Base-by-base conservation (phyloP, 1,140 invertebrate genomes). In the Drosophila equinoxialis region DNA sequence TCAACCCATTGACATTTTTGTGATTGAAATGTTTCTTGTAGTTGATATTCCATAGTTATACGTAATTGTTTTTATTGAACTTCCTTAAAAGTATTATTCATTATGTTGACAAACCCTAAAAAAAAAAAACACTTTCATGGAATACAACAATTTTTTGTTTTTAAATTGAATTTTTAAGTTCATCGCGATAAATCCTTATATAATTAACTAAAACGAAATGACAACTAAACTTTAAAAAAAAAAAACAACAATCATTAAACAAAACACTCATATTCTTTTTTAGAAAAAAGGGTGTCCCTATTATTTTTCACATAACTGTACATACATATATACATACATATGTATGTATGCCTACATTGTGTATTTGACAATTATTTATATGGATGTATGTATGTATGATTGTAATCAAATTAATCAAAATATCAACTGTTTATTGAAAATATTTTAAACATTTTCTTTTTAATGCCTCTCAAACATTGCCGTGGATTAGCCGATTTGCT, bases 301-400 rank as follows among this genome's bases (percentile, higher is more conserved):
- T 48, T 48, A 48, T 48, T 48, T 48, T 48, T 48, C 45, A 48
- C 17, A 48, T 48, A 20, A 48, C 45, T 48, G 45, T 48, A 48
- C 14, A 48, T 10, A 48, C 20, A 20, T 48, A 48, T 2, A 30
- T 33, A 39, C 39, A 30, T 37, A 6, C 20, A 30, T 30, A 30
- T 30, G 30, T 30, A 30, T 30, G 30, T 6, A 6, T 30, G 30
- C 23, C 14, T 13, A 39, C 57, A 8, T 59, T 59, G 55, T 17
- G 33, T 58, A 58, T 37, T 33, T 37, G 10, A 33, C 7, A 37
- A 58, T 54, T 30, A 6, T 59, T 59, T 30, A 6, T 59, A 17
- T 58, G 14, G 55, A 37, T 59, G 13, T 10, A 17, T 58, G 14
- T 33, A 37, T 59, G 13, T 10, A 51, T 2, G 20, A 14, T 51